Base-by-base conservation (phyloP, 2,888 invertebrate species). In the Synergus laeviventris region DNA sequence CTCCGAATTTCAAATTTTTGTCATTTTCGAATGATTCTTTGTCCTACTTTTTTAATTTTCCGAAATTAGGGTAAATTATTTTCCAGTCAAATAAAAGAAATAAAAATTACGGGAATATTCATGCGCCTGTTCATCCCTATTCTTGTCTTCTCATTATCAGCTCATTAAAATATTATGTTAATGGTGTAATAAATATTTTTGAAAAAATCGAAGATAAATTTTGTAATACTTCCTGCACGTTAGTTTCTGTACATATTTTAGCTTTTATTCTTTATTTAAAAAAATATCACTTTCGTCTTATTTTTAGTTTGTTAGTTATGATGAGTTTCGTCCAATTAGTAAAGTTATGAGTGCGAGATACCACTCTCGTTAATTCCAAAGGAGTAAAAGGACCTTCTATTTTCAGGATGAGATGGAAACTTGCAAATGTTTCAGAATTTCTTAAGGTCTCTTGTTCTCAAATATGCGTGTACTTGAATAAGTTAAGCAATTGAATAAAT, bases 261-360 rank as follows among this genome's bases (percentile, higher is more conserved):
- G 9, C 11, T 49, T 64, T 42, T 16, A 8, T 66, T n/a, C n/a
- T n/a, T 66, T 14, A 56, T 31, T 14, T 9, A 9, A 14, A 31
- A 66, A 64, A 42, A 66, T 66, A 66, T 45, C 45, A 66, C 45
- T 66, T n/a, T 16, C 14, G 9, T 16, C 16, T 24, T 24, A 24
- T 66, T 66, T 66, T 42, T 14, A 45, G 31, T 66, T 31, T 66
- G 45, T 24, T 45, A 66, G 49, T 66, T 66, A 31, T n/a, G 24
- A 31, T n/a, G 24, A 66, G 45, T 45, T 66, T 45, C 45, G 42
- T 24, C 66, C 66, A 66, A 66, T 66, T 66, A 66, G 45, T 45
- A 31, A 66, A 66, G 42, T 66, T 66, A 8, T 45, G 24, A 45
- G 66, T 7, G 31, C 4, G 66, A 49, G 45, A 31, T 66, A 66